Evolutionary conservation across 2,797 vertebrate genomes (phyloP).

Genomic region (Danio kyathit): DNA sequence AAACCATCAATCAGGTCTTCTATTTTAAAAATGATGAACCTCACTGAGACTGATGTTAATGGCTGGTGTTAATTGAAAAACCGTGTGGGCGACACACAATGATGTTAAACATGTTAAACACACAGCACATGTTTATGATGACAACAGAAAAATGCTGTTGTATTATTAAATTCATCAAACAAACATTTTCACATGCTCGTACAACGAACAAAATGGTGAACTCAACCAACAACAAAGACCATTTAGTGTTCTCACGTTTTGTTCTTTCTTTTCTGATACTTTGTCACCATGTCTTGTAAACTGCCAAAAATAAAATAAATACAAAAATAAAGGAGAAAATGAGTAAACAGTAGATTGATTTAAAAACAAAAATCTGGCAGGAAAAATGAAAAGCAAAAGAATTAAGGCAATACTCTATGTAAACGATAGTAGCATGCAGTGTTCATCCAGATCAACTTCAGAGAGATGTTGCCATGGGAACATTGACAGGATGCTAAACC

Average conservation of each 20-base stretch:
- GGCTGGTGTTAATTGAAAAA: not conserved
- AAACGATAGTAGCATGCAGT: not conserved
- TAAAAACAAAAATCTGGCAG: slow-evolving; percentile 49
- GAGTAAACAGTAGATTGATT: slow-evolving; percentile 46
- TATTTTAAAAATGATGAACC: too few species aligned
- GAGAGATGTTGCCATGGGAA: slow-evolving; percentile 19
- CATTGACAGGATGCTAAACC: not conserved
- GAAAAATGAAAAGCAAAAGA: not conserved
- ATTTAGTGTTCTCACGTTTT: slow-evolving; percentile 92
- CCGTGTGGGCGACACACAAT: not conserved
- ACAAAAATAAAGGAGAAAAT: slow-evolving; percentile 55
- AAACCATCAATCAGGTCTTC: too few species aligned
- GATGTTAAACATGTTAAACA: slow-evolving; percentile 25
- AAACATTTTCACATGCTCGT: slow-evolving; percentile 63
- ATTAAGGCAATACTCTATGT: too few species aligned
- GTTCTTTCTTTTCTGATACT: slow-evolving; percentile 99
- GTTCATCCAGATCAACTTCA: slow-evolving; percentile 21
- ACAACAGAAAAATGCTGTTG: slow-evolving; percentile 15
- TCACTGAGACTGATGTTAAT: too few species aligned
- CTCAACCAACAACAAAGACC: slow-evolving; percentile 58
- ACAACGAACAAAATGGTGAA: slow-evolving; percentile 55
- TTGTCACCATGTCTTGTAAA: slow-evolving; percentile 99
- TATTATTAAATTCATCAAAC: slow-evolving; percentile 46
- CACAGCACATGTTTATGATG: slow-evolving; percentile 21
- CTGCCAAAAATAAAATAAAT: slow-evolving; percentile 76